A percentile compares a stretch with the other conserved stretches of the same genome.
Conservation (phyloP, 2,113 vertebrate genomes). For the Brachirus orientalis region DNA sequence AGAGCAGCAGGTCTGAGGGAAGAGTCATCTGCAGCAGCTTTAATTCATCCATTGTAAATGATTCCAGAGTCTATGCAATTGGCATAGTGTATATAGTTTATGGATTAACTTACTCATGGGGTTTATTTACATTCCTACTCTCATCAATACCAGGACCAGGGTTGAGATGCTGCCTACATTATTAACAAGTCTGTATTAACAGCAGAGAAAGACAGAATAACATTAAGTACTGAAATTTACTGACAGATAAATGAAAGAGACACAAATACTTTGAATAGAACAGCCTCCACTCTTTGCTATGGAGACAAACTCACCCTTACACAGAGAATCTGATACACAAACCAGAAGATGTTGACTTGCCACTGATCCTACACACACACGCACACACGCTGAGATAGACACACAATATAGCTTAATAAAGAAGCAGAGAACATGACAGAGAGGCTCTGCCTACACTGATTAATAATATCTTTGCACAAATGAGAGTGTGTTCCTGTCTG, state of each 20-base stretch:
- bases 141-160: background rate
- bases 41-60: too few species aligned
- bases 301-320: slow-evolving; percentile 23
- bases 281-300: slow-evolving; percentile 32
- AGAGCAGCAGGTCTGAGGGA: too few species aligned
- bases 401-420: slow-evolving; percentile 3
- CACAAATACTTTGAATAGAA: slow-evolving; percentile 20
- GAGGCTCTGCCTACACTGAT: slow-evolving; percentile 36
- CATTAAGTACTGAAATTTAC: background rate
- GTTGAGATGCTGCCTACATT: background rate
- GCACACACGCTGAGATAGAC: background rate
- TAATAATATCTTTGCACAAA: slow-evolving; percentile 47
- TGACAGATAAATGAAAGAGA: background rate
- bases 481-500: slow-evolving; percentile 6
- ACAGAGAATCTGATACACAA: slow-evolving; percentile 7
- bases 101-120: background rate
- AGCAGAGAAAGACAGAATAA: background rate
- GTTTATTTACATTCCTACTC: background rate
- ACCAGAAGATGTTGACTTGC: slow-evolving; percentile 14
- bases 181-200: background rate
- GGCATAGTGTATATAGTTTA: too few species aligned
- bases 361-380: background rate
- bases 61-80: too few species aligned
- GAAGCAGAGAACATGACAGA: slow-evolving; percentile 11
- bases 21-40: too few species aligned